Percentiles rank a stretch among this genome's conserved stretches.
phyloP scores from a whole-genome alignment of 2,797 vertebrate genomes.

The Intellagama lesueurii region DNA sequence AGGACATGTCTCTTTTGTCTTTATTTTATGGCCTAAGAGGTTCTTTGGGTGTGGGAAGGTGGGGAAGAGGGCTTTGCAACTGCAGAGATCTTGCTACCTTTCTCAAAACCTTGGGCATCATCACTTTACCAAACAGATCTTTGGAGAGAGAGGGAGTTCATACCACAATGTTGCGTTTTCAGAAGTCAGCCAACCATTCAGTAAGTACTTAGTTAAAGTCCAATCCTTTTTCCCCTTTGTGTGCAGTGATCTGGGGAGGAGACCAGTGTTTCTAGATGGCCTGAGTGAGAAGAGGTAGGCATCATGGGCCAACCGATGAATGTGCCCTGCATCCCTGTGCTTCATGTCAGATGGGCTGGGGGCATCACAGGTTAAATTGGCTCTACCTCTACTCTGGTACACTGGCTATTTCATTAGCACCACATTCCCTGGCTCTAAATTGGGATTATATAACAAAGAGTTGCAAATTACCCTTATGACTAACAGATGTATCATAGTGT shows the following conservation, averaged over 20 bases:
- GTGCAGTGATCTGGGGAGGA: background rate
- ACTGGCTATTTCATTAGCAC: background rate
- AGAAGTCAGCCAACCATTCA: background rate
- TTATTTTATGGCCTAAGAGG: conserved; percentile 43
- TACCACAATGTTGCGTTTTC: background rate
- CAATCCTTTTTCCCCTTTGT: background rate
- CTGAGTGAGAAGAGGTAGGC: background rate
- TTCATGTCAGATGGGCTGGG: background rate
- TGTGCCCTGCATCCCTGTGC: background rate
- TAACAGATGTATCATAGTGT: too few species aligned
- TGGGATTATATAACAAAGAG: background rate
- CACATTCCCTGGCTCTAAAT: background rate
- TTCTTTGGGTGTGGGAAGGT: fast-evolving
- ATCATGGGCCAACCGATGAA: background rate
- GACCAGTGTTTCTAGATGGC: background rate
- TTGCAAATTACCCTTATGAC: too few species aligned
- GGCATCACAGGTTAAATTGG: background rate
- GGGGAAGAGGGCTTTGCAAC: conserved; percentile 7
- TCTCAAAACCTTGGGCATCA: background rate
- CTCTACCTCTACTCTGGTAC: background rate
- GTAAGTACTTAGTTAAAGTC: background rate
- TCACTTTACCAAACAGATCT: background rate
- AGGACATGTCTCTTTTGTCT: conserved; percentile 84
- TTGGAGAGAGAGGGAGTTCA: background rate
- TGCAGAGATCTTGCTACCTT: background rate